Conservation (phyloP, 2,797 vertebrate species). For the Coreius guichenoti region DNA sequence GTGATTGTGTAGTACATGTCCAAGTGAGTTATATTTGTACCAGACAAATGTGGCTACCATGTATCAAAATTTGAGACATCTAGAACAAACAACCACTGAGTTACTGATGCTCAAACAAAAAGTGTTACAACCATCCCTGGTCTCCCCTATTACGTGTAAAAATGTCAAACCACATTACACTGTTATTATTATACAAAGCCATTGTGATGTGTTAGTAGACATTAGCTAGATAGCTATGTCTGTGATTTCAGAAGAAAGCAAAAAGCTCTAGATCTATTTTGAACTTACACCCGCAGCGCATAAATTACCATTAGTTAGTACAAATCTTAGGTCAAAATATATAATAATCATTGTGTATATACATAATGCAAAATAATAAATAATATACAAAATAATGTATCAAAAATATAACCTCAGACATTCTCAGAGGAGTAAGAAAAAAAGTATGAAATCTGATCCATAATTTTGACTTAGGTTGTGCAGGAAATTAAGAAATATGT, state of each 20-base stretch:
- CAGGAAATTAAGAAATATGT: not conserved
- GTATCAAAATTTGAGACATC: too few species aligned
- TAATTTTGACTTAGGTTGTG: not conserved
- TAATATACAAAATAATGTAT: not conserved
- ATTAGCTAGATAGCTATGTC: not conserved
- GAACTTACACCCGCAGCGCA: not conserved
- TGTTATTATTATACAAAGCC: not conserved
- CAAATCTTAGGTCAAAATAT: not conserved
- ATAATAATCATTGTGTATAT: not conserved
- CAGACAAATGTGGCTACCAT: too few species aligned
- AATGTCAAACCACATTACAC: slow-evolving; percentile 21
- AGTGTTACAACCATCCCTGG: too few species aligned
- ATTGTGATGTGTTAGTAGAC: not conserved
- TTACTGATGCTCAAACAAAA: too few species aligned
- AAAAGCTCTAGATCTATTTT: not conserved
- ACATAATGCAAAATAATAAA: not conserved
- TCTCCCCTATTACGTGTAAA: not conserved
- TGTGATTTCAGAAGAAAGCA: not conserved
- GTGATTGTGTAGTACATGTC: too few species aligned
- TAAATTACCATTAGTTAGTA: not conserved
- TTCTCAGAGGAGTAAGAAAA: not conserved
- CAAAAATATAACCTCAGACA: too few species aligned
- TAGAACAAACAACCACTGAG: too few species aligned
- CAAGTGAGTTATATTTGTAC: too few species aligned
- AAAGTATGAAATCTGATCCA: too few species aligned